Evolutionary conservation across 1,140 invertebrate species (phyloP), one percentile per base, ranked within the genome.

Genomic region (Drosophila ficusphila): DNA sequence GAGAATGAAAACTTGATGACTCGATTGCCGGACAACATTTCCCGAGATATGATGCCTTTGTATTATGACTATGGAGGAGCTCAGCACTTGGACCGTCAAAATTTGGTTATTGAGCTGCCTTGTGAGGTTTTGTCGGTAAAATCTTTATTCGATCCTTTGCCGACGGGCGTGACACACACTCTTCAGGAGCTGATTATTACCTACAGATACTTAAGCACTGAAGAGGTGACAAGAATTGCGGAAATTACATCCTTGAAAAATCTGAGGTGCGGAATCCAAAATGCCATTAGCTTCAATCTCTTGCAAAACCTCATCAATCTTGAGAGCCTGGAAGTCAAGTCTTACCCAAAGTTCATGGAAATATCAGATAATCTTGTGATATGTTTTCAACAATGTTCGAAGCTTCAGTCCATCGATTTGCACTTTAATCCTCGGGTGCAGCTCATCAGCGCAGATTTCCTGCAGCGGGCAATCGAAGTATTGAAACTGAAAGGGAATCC

Each of bases 51-150:
- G 23, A 23, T 9, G 41, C 11, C 7, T 2, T 23, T n/a, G 4
- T 8, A 25, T 25, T 25, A 25, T 14, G 8, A 23, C 2, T 1
- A 0, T 0, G 38, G 18, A 19, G 18, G 5, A 5, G 38, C 38
- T 41, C 38, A 41, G 11, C 38, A 41, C 11, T 21, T 41, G 38
- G 41, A 44, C 4, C 38, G 38, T 3, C 41, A 25, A 25, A 23
- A 21, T 42, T 4, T 53, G 11, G 14, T 41, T 1, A 53, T 53
- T 1, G 51, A 53, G n/a, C 8, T 53, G 38, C 34, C 51, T 1
- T 14, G 2, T 0, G 36, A n/a, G 16, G 23, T 27, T 11, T 7
- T 2, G 3, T 41, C 34, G 2, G 3, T 41, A 4, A 41, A 25
- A 16, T 5, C 1, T 3, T 16, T 53, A 1, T 14, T 53, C 8